A percentile compares a stretch with the other conserved stretches of the same genome.
These are phyloP conservation scores for Siphamia tubifer DNA, from an alignment of 2,113 vertebrate genomes.

Conservation along the genomic window DNA sequence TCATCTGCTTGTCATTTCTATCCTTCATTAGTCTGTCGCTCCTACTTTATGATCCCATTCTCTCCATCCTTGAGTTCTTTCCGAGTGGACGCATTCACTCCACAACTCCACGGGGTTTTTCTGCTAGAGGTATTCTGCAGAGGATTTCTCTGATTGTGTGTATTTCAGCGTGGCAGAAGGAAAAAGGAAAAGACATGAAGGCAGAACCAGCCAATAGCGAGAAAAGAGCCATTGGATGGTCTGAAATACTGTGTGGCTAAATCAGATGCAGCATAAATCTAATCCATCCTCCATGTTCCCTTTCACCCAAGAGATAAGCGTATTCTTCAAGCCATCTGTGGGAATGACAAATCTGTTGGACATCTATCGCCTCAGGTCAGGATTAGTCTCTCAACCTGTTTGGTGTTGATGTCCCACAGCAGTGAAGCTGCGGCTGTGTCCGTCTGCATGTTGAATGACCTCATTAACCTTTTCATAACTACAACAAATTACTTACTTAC, in stretches of 20 bases:
- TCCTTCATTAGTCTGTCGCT: background rate
- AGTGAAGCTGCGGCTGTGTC: background rate
- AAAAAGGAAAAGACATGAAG: background rate
- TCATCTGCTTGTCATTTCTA: background rate
- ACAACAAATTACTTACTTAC: slow-evolving; percentile 55
- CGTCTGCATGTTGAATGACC: slow-evolving; percentile 45
- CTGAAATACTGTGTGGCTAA: background rate
- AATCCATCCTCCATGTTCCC: slow-evolving; percentile 14
- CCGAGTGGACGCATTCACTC: slow-evolving; percentile 30
- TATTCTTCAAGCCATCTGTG: slow-evolving; percentile 20
- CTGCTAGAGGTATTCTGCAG: background rate
- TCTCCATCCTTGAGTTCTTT: background rate
- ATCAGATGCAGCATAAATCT: slow-evolving; percentile 16
- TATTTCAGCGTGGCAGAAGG: background rate
- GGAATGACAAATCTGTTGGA: slow-evolving; percentile 28
- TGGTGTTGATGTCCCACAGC: background rate
- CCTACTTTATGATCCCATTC: background rate
- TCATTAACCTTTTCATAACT: slow-evolving; percentile 68
- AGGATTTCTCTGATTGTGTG: background rate
- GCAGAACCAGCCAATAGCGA: background rate
- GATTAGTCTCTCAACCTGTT: background rate
- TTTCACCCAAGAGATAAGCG: slow-evolving; percentile 1
- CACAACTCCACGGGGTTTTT: slow-evolving; percentile 7
- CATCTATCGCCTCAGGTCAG: slow-evolving; percentile 13
- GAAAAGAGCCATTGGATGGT: background rate